Base-by-base conservation (phyloP, 2,113 vertebrate species). In the Brachypteracias leptosomus region DNA sequence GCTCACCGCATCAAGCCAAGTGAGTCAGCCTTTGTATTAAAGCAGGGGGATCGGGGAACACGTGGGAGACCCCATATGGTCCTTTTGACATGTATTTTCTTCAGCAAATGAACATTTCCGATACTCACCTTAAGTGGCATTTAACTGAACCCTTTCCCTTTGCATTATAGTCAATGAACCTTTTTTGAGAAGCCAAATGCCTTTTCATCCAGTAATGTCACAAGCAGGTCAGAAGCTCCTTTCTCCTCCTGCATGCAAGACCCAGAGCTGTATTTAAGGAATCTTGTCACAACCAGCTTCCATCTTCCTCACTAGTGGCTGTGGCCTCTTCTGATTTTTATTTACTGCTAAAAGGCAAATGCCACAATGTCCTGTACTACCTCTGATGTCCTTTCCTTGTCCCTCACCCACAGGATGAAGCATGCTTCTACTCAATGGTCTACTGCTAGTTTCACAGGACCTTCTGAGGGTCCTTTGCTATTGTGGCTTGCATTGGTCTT, bases 11-110 rank as follows among this genome's bases (percentile, higher is more conserved):
- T 13, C 22, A 70, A 86, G 38, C 28, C 44, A 74, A 28, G 2
- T 15, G 20, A 58, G 15, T 19, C 2, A 0, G 51, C 26, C 16
- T 68, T 54, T 24, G 11, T 20, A 35, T 78, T 63, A 81, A 73
- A 62, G 8, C 4, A 33, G 10, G 15, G 21, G 40, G 9, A 77
- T 6, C 6, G 28, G 15, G 36, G 35, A 78, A 57, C 22, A 16
- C 7, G 7, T 28, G 3, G 35, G 13, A 16, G 7, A n/a, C 31
- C 21, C 31, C 21, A 20, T 2, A 0, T 14, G 13, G 51, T 66
- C 33, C 46, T 47, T n/a, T 66, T n/a, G 21, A 62, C 28, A 17
- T 12, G 13, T 10, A 19, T 71, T 66, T 71, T 38, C 62, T 51
- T 12, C 16, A 74, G 14, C 2, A 4, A 71, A 17, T 18, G 35